These are phyloP conservation scores for Copidosoma floridanum DNA, from an alignment of 1,140 invertebrate genomes.

Conservation along the genomic window DNA sequence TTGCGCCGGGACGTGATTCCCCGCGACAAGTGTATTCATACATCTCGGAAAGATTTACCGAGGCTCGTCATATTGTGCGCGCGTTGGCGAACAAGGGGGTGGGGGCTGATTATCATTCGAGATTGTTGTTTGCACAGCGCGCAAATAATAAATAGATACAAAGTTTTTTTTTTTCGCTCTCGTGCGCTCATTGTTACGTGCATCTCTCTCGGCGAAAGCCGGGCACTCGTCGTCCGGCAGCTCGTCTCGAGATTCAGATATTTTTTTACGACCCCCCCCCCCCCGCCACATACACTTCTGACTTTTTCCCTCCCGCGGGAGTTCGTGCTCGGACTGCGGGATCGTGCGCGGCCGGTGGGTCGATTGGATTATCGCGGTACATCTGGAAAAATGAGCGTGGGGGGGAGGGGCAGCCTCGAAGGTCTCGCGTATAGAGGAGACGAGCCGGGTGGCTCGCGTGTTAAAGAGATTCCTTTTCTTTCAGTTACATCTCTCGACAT, in stretches of 20 bases:
- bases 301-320: not conserved
- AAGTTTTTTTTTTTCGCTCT: no score
- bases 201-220: no score
- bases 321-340: slow-evolving; percentile 31
- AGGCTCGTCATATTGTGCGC: slow-evolving; percentile 39
- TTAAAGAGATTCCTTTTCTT: no score
- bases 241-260: slow-evolving; percentile 50
- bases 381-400: slow-evolving; percentile 16
- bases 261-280: slow-evolving; percentile 46
- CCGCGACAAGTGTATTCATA: slow-evolving; percentile 42
- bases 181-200: no score
- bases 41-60: slow-evolving; percentile 53
- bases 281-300: slow-evolving; percentile 27
- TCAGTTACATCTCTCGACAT: no score
- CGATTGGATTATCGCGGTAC: slow-evolving; percentile 27
- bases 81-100: no score
- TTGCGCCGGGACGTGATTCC: slow-evolving; percentile 41
- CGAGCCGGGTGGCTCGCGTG: not conserved
- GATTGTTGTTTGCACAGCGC: slow-evolving; percentile 43
- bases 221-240: not conserved
- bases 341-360: slow-evolving; percentile 23
- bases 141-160: no score
- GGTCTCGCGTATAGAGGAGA: slow-evolving; percentile 14
- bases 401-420: slow-evolving; percentile 16
- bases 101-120: slow-evolving; percentile 53